phyloP scores from a whole-genome alignment of 2,888 invertebrate species.

The Pyrrhia umbra region DNA sequence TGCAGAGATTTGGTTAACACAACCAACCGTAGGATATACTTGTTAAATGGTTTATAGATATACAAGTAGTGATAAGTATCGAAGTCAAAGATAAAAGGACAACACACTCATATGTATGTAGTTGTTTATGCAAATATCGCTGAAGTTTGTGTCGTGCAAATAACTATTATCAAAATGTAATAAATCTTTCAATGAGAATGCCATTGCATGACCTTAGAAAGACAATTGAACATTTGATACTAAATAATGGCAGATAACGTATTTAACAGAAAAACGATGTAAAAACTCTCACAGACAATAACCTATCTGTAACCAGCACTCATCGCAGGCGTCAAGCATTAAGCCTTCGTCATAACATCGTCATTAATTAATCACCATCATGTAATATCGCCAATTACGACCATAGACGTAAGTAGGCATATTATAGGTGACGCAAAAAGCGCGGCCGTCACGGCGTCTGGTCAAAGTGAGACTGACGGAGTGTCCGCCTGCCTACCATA shows the following conservation, averaged over 20 bases:
- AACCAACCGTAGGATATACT: slow-evolving; percentile 30
- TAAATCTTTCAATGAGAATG: background rate
- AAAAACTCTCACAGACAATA: slow-evolving; percentile 28
- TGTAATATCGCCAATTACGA: slow-evolving; percentile 58
- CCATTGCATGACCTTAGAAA: background rate
- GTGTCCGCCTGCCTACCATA: slow-evolving; percentile 13
- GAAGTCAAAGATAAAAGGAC: too few species aligned
- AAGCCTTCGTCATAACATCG: slow-evolving; percentile 33
- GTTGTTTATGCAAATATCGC: background rate
- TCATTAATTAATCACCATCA: slow-evolving; percentile 53
- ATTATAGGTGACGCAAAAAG: slow-evolving; percentile 50
- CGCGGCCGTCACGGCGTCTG: slow-evolving; percentile 45
- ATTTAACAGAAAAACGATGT: background rate
- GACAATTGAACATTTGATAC: background rate
- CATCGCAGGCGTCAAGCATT: slow-evolving; percentile 50
- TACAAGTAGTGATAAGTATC: slow-evolving; percentile 15
- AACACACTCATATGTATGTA: background rate
- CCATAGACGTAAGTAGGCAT: slow-evolving; percentile 51
- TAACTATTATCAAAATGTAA: background rate
- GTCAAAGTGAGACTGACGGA: slow-evolving; percentile 42
- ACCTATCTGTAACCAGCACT: slow-evolving; percentile 27
- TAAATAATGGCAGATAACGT: background rate
- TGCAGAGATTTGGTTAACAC: slow-evolving; percentile 45
- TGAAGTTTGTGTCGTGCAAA: too few species aligned
- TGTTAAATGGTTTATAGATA: slow-evolving; percentile 34